Evolutionary conservation across 2,888 invertebrate genomes (phyloP).

Genomic region (Serripes groenlandicus): DNA sequence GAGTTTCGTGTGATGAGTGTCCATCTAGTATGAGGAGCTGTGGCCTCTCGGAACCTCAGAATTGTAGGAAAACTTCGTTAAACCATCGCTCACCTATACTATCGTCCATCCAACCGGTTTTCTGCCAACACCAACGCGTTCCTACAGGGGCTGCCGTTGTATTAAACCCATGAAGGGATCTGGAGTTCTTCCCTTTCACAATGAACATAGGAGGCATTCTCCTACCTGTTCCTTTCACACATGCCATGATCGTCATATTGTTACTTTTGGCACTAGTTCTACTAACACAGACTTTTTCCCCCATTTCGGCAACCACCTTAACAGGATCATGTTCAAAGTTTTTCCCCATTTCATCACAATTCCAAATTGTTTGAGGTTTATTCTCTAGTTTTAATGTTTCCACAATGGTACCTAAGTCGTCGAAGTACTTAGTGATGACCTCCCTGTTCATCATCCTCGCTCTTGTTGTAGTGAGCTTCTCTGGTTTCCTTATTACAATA

Average conservation of each 20-base stretch:
- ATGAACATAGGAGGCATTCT: slow-evolving; percentile 64
- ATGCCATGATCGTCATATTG: slow-evolving; percentile 45
- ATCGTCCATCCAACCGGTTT: slow-evolving; percentile 59
- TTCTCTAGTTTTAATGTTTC: neutral
- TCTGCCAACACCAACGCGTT: slow-evolving; percentile 60
- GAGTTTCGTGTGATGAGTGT: slow-evolving; percentile 60
- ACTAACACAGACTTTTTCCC: slow-evolving; percentile 3
- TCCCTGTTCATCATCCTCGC: slow-evolving; percentile 44
- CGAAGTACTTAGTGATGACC: slow-evolving; percentile 24
- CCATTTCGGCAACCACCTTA: slow-evolving; percentile 13
- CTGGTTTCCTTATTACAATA: slow-evolving; percentile 43
- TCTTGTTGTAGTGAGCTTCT: slow-evolving; percentile 27
- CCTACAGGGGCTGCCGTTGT: slow-evolving; percentile 55
- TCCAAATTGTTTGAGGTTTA: neutral
- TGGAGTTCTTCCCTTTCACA: slow-evolving; percentile 65
- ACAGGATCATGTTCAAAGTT: slow-evolving; percentile 5
- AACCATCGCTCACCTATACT: slow-evolving; percentile 44
- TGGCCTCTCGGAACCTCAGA: slow-evolving; percentile 32
- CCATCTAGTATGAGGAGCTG: slow-evolving; percentile 45
- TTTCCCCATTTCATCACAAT: slow-evolving; percentile 4
- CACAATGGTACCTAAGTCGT: slow-evolving; percentile 6
- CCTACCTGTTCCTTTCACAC: slow-evolving; percentile 54
- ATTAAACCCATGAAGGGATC: slow-evolving; percentile 55
- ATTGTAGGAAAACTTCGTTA: slow-evolving; percentile 26
- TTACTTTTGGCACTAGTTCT: slow-evolving; percentile 6